A percentile compares a stretch with the other conserved stretches of the same genome.
Evolutionary conservation across 2,113 vertebrate genomes (phyloP).

Genomic region (Ramphastos sulfuratus): DNA sequence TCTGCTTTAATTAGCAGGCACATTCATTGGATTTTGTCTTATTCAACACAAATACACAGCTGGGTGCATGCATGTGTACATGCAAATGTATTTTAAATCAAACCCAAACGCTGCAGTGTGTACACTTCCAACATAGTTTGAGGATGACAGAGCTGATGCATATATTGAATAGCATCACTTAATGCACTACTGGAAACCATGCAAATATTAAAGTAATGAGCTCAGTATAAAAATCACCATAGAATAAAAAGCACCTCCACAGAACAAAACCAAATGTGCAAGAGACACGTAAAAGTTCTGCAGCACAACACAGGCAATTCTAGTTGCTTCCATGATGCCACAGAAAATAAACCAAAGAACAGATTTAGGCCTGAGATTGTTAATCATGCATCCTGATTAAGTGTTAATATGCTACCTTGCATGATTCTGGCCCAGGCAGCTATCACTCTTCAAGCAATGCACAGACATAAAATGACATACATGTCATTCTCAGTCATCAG

Average conservation of each 20-base stretch:
- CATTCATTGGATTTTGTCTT: background rate
- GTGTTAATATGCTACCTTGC: too few species aligned
- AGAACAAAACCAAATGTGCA: background rate
- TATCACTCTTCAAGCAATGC: background rate
- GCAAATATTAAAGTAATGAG: background rate
- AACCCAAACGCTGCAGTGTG: background rate
- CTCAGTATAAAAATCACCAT: background rate
- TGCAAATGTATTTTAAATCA: conserved; percentile 32
- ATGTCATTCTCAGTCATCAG: background rate
- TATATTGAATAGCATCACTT: background rate
- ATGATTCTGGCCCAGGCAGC: background rate
- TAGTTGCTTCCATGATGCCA: background rate
- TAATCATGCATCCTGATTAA: background rate
- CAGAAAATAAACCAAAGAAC: background rate
- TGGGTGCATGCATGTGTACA: background rate
- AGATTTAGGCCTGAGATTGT: background rate
- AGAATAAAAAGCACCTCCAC: background rate
- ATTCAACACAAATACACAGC: background rate
- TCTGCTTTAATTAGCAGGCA: background rate
- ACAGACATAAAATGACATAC: background rate
- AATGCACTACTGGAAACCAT: conserved; percentile 4
- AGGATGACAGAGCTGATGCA: background rate
- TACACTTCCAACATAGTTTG: background rate
- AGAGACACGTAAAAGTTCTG: background rate
- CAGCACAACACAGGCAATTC: background rate